phyloP scores from a whole-genome alignment of 2,113 vertebrate species.

The Axis porcinus region DNA sequence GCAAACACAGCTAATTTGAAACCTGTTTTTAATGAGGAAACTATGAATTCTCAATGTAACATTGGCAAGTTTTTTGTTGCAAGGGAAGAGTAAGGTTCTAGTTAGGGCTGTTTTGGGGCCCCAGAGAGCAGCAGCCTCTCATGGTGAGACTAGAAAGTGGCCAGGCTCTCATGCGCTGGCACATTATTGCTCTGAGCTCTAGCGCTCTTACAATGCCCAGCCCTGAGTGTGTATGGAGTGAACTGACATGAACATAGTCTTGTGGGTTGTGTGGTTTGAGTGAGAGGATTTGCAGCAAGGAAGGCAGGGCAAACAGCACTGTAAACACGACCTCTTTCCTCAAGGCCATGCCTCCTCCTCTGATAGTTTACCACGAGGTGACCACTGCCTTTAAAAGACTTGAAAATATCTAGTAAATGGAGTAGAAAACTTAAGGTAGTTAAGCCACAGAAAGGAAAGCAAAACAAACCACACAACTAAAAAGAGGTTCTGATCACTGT shows the following conservation, averaged over 20 bases:
- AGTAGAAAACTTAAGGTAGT: background rate
- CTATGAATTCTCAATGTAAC: background rate
- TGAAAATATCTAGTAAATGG: background rate
- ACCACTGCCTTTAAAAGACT: background rate
- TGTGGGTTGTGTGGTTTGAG: fast-evolving
- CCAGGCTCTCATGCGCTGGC: too few species aligned
- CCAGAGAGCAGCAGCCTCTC: background rate
- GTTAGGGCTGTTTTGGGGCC: background rate
- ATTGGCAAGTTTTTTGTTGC: background rate
- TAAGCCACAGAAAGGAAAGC: background rate
- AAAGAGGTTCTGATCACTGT: background rate
- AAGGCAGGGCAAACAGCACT: background rate
- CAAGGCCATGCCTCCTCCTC: too few species aligned
- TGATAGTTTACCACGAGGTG: too few species aligned
- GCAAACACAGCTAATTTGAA: background rate
- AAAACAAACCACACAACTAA: background rate
- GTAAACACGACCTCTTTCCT: background rate
- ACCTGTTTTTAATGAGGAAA: background rate
- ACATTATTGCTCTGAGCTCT: background rate
- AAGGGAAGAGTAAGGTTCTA: background rate
- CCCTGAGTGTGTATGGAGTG: too few species aligned
- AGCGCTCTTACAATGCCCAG: background rate
- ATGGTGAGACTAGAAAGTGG: background rate
- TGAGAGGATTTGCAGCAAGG: background rate
- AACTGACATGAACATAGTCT: background rate